These are phyloP conservation scores for Xylocampa areola DNA, from an alignment of 2,888 invertebrate species.

Conservation along the genomic window DNA sequence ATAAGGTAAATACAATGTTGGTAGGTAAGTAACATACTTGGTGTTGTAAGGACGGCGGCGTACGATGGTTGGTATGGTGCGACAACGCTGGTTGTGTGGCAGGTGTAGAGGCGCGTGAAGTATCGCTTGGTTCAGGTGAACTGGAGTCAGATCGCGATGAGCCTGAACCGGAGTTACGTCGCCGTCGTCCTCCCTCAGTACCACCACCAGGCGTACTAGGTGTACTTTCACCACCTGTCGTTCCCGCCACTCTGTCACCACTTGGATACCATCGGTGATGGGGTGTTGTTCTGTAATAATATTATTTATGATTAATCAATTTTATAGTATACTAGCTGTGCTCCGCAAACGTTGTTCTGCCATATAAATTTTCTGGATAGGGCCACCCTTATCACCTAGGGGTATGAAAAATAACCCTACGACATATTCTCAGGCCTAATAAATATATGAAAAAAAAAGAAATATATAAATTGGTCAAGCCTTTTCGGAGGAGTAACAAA, in stretches of 20 bases:
- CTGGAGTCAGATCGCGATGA: conserved; percentile 88
- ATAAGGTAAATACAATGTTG: no score
- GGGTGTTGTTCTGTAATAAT: conserved; percentile 73
- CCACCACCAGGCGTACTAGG: conserved; percentile 86
- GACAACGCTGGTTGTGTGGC: conserved; percentile 81
- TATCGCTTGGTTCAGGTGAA: conserved; percentile 90
- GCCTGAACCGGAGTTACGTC: conserved; percentile 88
- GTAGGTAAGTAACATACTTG: conserved; percentile 73
- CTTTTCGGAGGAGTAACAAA: no score
- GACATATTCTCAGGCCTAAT: no score
- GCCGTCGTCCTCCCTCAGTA: conserved; percentile 82
- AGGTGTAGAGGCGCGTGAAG: conserved; percentile 90
- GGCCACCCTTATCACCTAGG: no score
- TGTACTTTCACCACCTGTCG: conserved; percentile 68
- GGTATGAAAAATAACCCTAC: no score
- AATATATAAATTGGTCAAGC: no score
- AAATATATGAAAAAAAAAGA: no score
- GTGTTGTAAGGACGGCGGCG: conserved; percentile 72
- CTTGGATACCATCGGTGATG: conserved; percentile 86
- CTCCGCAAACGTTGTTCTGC: no score
- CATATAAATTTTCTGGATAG: no score
- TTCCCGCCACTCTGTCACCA: conserved; percentile 67
- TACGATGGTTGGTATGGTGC: conserved; percentile 74
- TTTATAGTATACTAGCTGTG: no score
- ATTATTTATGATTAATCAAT: neutral